Evolutionary conservation across 2,113 vertebrate species (phyloP), one percentile per base, ranked within the genome.

Genomic region (Syngnathus floridae): DNA sequence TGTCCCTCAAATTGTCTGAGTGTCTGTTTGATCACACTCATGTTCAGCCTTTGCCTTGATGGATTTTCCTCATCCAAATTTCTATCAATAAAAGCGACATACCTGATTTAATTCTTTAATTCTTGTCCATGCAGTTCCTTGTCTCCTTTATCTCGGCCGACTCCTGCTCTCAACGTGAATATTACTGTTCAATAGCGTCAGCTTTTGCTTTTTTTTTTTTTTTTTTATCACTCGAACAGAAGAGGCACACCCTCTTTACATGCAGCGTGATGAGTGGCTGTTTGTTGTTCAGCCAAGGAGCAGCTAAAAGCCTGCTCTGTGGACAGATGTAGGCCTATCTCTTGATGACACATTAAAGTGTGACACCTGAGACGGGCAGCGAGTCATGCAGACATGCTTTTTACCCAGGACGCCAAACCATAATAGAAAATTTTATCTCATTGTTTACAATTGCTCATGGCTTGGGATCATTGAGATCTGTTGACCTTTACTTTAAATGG

Each of bases 261-360:
- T 36, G 58, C 63, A 64, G 40, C 37, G 65, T 46, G 26, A 31
- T 31, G 26, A 31, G 46, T 8, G 65, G 8, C 41, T 2, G 73
- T 69, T 70, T 83, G 67, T 69, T 76, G 43, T 75, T 17, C 9
- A 48, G 31, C 55, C 60, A 62, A 54, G 59, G 69, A 26, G n/a
- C 62, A 1, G 51, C 61, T 61, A 17, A 65, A 61, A 71, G 51
- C 45, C 26, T 37, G 55, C 49, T 49, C 41, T n/a, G 57, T 40
- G 36, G 8, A 38, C 17, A 13, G 31, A 48, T 22, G 41, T 65
- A 41, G 40, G 61, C 43, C 45, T 46, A 46, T 19, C 35, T 43
- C 38, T 26, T 51, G 49, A 37, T 69, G 73, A 63, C 73, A 66
- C 48, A 31, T 66, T 12, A 35, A 58, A 21, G 26, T 55, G 52